Base-by-base conservation (phyloP, 1,140 invertebrate species). In the Sinella curviseta region DNA sequence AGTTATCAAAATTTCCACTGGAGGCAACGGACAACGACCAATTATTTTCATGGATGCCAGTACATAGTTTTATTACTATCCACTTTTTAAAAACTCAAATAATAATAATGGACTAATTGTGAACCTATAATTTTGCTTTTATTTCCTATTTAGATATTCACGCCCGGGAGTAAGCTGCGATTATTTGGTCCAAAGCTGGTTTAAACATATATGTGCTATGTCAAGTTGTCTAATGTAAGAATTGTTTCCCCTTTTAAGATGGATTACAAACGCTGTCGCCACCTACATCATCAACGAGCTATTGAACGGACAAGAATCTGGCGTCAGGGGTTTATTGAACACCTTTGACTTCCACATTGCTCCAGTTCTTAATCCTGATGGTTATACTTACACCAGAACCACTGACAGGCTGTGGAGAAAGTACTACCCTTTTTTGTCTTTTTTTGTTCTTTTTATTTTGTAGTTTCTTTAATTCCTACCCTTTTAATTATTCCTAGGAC, bases 341-440 rank as follows among this genome's bases (percentile, higher is more conserved):
- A 86, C 89, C 36, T 87, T 92, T 73, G 92, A 93, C 83, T 89
- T 81, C 88, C 86, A 90, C 84, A 86, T 93, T 78, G 86, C 92
- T 80, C 92, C 92, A 0, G 87, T 92, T 12, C 84, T 89, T 3
- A 94, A 94, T 86, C 92, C 92, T 12, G 92, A 94, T 86, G 93
- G 93, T 0, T 93, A 91, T 83, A 89, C 89, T 33, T 93, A 90
- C 83, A 90, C 90, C 14, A 88, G 90, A 57, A 86, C 83, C 0
- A 84, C 74, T n/a, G 86, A 86, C 81, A 77, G 83, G 31, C 3
- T 84, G 73, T 86, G 85, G 85, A 77, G 85, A 74, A 86, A 86
- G 73, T n/a, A n/a, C n/a, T n/a, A n/a, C n/a, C n/a, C n/a, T n/a
- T n/a, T n/a, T n/a, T n/a, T n/a, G n/a, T n/a, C n/a, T n/a, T n/a